These are phyloP conservation scores for Microctenopoma lineatum DNA, from an alignment of 2,797 vertebrate species.

Conservation along the genomic window DNA sequence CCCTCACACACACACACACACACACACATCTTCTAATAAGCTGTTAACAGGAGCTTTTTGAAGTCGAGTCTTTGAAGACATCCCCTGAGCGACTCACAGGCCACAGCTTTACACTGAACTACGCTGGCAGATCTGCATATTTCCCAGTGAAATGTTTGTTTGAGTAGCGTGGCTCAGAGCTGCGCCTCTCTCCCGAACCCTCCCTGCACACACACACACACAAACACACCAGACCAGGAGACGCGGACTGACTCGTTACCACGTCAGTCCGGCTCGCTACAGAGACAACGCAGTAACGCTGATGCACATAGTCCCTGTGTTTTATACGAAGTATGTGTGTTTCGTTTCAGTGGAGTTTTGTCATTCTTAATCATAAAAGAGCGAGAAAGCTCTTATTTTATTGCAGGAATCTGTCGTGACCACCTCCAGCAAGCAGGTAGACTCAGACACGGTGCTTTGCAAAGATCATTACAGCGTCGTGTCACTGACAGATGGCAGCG, in stretches of 20 bases:
- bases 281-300: too few relatives aligned
- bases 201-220: neutral
- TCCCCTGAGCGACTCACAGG: constrained; percentile 6
- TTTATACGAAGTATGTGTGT: too few relatives aligned
- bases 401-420: neutral
- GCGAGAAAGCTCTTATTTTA: neutral
- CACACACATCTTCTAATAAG: constrained; percentile 7
- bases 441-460: neutral
- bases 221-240: neutral
- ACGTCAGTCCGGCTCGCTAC: neutral
- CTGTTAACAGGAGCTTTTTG: constrained; percentile 21
- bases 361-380: neutral
- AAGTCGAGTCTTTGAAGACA: constrained; percentile 28
- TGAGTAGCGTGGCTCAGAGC: constrained; percentile 6
- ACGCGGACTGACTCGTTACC: neutral
- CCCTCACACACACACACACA: neutral
- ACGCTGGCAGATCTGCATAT: neutral
- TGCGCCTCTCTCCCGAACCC: too few relatives aligned
- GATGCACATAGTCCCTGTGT: too few relatives aligned
- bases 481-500: constrained; percentile 39
- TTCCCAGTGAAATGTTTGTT: constrained; percentile 12
- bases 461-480: constrained; percentile 19
- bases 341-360: too few relatives aligned
- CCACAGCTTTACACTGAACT: constrained; percentile 2
- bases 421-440: neutral